A percentile compares a stretch with the other conserved stretches of the same genome.
These are phyloP conservation scores for Drosophila maculinotata DNA, from an alignment of 2,888 invertebrate genomes.

Conservation along the genomic window DNA sequence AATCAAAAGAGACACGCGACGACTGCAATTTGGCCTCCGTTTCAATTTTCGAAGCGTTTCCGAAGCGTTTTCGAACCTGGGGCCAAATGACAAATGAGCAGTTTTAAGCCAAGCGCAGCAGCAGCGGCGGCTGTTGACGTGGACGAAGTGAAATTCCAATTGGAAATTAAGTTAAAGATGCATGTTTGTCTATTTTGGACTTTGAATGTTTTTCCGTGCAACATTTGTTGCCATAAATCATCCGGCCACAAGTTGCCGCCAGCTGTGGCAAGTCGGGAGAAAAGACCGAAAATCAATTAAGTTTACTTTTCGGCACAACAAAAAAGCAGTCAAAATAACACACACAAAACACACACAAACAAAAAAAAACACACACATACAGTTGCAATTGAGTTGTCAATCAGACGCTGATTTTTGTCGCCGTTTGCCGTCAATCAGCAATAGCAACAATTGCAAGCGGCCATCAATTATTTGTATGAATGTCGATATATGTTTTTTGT, in stretches of 20 bases:
- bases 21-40: slow-evolving; percentile 48
- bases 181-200: slow-evolving; percentile 66
- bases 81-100: slow-evolving; percentile 70
- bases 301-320: slow-evolving; percentile 51
- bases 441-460: slow-evolving; percentile 66
- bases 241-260: slow-evolving; percentile 38
- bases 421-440: slow-evolving; percentile 75
- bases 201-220: slow-evolving; percentile 59
- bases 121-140: too few relatives aligned
- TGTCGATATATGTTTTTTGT: slow-evolving; percentile 34
- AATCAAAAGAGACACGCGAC: slow-evolving; percentile 70
- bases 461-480: slow-evolving; percentile 76
- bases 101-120: slow-evolving; percentile 56
- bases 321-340: slow-evolving; percentile 4
- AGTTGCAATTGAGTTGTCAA: slow-evolving; percentile 79
- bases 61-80: neutral
- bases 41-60: too few relatives aligned
- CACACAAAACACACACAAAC: slow-evolving; percentile 8
- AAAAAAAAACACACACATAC: slow-evolving; percentile 32
- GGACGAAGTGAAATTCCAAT: slow-evolving; percentile 64
- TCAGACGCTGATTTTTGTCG: slow-evolving; percentile 78
- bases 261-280: slow-evolving; percentile 25
- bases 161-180: slow-evolving; percentile 69
- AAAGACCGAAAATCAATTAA: slow-evolving; percentile 72
- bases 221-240: slow-evolving; percentile 83